A percentile compares a stretch with the other conserved stretches of the same genome.
phyloP scores from a whole-genome alignment of 1,140 invertebrate species.

The Drosophila arizonae region DNA sequence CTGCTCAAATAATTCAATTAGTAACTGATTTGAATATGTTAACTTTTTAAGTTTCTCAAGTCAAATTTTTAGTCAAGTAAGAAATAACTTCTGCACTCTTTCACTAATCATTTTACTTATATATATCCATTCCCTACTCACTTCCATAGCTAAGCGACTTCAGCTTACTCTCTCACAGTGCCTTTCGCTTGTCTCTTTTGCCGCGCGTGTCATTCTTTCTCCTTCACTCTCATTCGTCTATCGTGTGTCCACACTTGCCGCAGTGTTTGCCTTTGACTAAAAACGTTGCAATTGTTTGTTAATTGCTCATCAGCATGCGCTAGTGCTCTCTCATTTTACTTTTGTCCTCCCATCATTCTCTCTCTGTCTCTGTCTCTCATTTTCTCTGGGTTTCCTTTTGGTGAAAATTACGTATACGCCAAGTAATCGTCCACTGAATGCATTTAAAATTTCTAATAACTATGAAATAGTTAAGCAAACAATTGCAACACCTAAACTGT shows the following conservation, averaged over 20 bases:
- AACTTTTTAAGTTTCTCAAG: no score
- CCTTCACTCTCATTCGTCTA: conserved; percentile 18
- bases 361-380: conserved; percentile 3
- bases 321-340: neutral
- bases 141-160: conserved; percentile 5
- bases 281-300: conserved; percentile 75
- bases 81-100: no score
- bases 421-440: conserved; percentile 68
- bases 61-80: no score
- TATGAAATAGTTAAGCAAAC: conserved; percentile 63
- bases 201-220: conserved; percentile 20
- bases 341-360: neutral
- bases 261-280: conserved; percentile 60
- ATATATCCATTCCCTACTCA: no score
- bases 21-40: no score
- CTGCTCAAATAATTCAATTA: neutral
- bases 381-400: neutral
- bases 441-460: conserved; percentile 75
- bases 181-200: neutral
- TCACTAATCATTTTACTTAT: neutral
- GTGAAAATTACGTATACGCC: conserved; percentile 70
- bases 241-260: conserved; percentile 10
- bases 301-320: conserved; percentile 73
- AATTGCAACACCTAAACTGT: conserved; percentile 25
- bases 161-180: neutral